These are phyloP conservation scores for Zaprionus inermis DNA, from an alignment of 1,140 invertebrate genomes.

Conservation along the genomic window DNA sequence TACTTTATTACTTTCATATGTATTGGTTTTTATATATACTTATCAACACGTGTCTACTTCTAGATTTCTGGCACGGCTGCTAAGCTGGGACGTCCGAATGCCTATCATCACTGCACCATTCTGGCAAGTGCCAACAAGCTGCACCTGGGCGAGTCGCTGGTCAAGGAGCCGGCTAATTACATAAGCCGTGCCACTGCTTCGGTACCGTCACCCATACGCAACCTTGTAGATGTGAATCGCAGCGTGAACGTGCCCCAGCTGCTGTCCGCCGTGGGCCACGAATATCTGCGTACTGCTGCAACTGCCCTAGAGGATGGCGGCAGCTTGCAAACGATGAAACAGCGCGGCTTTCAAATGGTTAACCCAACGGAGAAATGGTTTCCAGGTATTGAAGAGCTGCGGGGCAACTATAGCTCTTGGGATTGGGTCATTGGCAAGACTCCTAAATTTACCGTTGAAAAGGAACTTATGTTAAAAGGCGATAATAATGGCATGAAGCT, in stretches of 20 bases:
- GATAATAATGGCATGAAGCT: slow-evolving; percentile 71
- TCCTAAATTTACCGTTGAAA: slow-evolving; percentile 90
- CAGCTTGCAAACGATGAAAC: slow-evolving; percentile 87
- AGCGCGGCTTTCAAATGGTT: slow-evolving; percentile 92
- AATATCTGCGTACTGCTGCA: slow-evolving; percentile 90
- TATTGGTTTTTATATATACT: background rate
- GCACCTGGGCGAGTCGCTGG: slow-evolving; percentile 88
- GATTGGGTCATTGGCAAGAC: slow-evolving; percentile 95
- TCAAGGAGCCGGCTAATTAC: slow-evolving; percentile 87
- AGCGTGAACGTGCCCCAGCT: slow-evolving; percentile 88
- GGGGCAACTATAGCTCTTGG: slow-evolving; percentile 90
- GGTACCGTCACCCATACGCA: slow-evolving; percentile 91
- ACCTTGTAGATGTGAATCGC: slow-evolving; percentile 90
- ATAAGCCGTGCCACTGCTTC: slow-evolving; percentile 93
- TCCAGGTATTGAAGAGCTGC: slow-evolving; percentile 89
- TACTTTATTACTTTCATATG: background rate
- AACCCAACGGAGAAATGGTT: slow-evolving; percentile 95
- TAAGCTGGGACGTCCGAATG: slow-evolving; percentile 92
- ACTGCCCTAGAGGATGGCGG: slow-evolving; percentile 89
- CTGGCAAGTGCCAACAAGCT: slow-evolving; percentile 93
- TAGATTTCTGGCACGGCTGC: slow-evolving; percentile 95
- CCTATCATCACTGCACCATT: slow-evolving; percentile 98
- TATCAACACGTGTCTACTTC: background rate
- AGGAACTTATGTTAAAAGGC: slow-evolving; percentile 75
- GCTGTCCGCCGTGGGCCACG: slow-evolving; percentile 90